Evolutionary conservation across 2,797 vertebrate genomes (phyloP), one percentile per base, ranked within the genome.

Genomic region (Karalla daura): DNA sequence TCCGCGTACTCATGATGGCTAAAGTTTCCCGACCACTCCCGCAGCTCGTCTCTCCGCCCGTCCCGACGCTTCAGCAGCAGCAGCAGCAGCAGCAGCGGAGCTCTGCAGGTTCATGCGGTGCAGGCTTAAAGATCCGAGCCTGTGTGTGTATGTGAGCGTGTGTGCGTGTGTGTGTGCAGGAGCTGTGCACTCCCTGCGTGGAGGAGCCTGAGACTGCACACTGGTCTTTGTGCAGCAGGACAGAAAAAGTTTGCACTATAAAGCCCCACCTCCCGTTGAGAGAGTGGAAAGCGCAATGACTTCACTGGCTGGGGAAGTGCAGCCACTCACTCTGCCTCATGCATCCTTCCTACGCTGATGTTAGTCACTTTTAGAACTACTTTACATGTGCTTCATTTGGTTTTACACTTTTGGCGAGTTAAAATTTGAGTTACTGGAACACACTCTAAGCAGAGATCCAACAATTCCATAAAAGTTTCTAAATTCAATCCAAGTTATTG

Each of bases 241-340:
- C 47, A 65, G 85, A 83, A 73, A 52, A 87, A 80, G 90, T 89
- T 91, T 89, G 61, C 70, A 70, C 63, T 15, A 78, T 62, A 88
- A 90, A 92, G 93, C 93, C 84, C 89, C 94, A 91, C 94, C 94
- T 92, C 92, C 91, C 27, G 86, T 83, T 80, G 87, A 88, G 80
- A 85, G 85, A 88, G 87, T 85, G 84, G 82, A 89, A 85, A 85
- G 85, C 81, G 39, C 74, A 83, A 86, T 86, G 81, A 88, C 87
- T 89, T 84, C 82, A 80, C 87, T 81, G 3, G 76, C 73, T 80
- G 69, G 76, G 80, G 78, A 76, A 76, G 47, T 6, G 36, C 24
- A 58, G 33, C n/a, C 46, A 20, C 59, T 50, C 20, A 35, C 51
- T 46, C 10, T 20, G 20, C 5, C 21, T 45, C 33, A 13, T 25